Conservation (phyloP, 2,797 vertebrate genomes). For the Oreonectes daqikongensis region DNA sequence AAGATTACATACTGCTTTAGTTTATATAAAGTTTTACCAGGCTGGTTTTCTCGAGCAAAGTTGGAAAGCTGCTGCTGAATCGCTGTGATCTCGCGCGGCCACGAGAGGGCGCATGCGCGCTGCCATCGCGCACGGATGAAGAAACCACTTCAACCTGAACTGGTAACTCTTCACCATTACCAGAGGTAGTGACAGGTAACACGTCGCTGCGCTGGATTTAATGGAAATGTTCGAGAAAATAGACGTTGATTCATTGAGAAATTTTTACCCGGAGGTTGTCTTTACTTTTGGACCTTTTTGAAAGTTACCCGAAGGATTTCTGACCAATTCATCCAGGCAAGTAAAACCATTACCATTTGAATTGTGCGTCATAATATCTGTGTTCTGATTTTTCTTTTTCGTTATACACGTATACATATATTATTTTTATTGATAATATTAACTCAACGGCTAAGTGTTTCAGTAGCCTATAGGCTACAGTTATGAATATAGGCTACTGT, state of each 20-base stretch:
- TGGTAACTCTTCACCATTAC: neutral
- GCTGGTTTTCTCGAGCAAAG: no score
- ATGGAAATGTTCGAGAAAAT: neutral
- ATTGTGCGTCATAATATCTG: neutral
- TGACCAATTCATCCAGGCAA: constrained; percentile 6
- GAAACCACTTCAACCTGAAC: constrained; percentile 21
- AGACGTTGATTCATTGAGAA: neutral
- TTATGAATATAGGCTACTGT: no score
- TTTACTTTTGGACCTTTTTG: neutral
- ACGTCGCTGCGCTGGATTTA: constrained; percentile 2
- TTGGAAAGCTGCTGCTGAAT: neutral
- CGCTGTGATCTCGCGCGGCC: neutral
- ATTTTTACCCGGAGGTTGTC: neutral
- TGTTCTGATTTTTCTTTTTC: neutral
- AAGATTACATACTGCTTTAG: no score
- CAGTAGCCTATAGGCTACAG: no score
- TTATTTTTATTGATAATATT: neutral
- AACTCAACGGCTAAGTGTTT: neutral
- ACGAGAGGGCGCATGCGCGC: constrained; percentile 6
- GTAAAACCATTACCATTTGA: neutral
- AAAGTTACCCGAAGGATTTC: neutral
- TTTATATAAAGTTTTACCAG: no score
- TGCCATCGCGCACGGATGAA: neutral
- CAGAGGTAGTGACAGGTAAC: constrained; percentile 32
- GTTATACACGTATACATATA: neutral